These are phyloP conservation scores for Eurosta solidaginis DNA, from an alignment of 1,140 invertebrate species.

Conservation along the genomic window DNA sequence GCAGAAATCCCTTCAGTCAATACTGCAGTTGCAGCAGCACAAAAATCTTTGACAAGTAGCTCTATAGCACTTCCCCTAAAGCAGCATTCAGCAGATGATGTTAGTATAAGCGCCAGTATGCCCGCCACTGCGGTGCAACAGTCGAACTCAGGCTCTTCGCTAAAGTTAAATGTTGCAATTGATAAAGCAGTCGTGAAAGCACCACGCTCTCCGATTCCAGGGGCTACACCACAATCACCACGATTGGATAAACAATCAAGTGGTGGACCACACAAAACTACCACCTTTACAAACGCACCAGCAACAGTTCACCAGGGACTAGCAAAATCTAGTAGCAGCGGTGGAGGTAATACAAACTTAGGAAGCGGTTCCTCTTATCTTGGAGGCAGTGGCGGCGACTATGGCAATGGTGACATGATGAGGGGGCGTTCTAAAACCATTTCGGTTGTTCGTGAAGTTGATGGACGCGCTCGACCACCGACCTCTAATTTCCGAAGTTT, in stretches of 20 bases:
- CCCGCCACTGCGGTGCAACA: constrained; percentile 36
- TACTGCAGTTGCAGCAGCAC: background rate
- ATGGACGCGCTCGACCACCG: constrained; percentile 45
- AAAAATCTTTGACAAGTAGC: background rate
- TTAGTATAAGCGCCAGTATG: constrained; percentile 38
- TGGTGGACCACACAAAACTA: background rate
- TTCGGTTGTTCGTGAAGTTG: constrained; percentile 56
- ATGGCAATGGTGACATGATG: constrained; percentile 49
- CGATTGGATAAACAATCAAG: constrained; percentile 34
- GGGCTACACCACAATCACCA: constrained; percentile 27
- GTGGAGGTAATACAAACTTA: constrained; percentile 58
- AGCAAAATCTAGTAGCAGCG: constrained; percentile 62
- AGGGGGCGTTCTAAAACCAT: constrained; percentile 57
- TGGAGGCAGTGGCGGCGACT: constrained; percentile 39
- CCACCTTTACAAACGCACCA: constrained; percentile 3
- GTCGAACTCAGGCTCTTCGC: constrained; percentile 42
- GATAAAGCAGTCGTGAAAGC: constrained; percentile 40
- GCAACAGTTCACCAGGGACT: constrained; percentile 35
- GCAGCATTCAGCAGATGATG: constrained; percentile 58
- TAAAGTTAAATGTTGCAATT: constrained; percentile 36
- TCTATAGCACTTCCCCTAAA: constrained; percentile 46
- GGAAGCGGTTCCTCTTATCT: constrained; percentile 42
- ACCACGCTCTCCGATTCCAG: constrained; percentile 44
- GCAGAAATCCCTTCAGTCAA: background rate
- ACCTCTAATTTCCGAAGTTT: constrained; percentile 47